Percentiles rank a stretch among this genome's conserved stretches.
These are phyloP conservation scores for Heliopora coerulea DNA, from an alignment of 92 coral and sea anemone genomes.

Conservation along the genomic window DNA sequence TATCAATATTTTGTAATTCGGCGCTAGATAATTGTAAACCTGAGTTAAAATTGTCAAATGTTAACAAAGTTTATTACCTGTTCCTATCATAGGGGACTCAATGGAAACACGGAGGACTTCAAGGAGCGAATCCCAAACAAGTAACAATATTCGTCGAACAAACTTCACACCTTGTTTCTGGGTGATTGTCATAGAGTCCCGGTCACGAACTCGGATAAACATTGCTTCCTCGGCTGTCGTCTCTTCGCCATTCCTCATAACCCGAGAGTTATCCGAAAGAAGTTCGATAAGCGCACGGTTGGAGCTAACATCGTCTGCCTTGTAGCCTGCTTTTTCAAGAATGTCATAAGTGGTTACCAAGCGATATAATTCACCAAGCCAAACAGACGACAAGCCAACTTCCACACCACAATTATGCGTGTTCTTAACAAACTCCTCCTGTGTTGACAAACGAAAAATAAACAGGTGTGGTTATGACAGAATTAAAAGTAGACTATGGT, in stretches of 20 bases:
- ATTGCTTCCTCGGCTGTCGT: conserved; percentile 60
- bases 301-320: conserved; percentile 60
- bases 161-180: conserved; percentile 95
- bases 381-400: conserved; percentile 97
- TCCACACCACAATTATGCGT: conserved; percentile 83
- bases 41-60: too few species aligned
- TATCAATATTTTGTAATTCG: too few species aligned
- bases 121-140: conserved; percentile 94
- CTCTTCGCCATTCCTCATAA: conserved; percentile 50
- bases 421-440: conserved; percentile 84
- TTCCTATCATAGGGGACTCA: conserved; percentile 83
- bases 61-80: too few species aligned
- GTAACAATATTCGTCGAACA: conserved; percentile 81
- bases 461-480: too few species aligned
- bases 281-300: conserved; percentile 79
- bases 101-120: conserved; percentile 90
- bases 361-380: conserved; percentile 97
- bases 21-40: too few species aligned
- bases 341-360: conserved; percentile 95
- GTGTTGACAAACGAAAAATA: too few species aligned
- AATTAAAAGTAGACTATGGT: too few species aligned
- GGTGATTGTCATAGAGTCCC: conserved; percentile 71
- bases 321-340: conserved; percentile 94
- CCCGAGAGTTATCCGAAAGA: conserved; percentile 65
- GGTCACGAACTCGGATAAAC: conserved; percentile 74